Conservation (phyloP, 2,113 vertebrate species). For the Tamias sibiricus region DNA sequence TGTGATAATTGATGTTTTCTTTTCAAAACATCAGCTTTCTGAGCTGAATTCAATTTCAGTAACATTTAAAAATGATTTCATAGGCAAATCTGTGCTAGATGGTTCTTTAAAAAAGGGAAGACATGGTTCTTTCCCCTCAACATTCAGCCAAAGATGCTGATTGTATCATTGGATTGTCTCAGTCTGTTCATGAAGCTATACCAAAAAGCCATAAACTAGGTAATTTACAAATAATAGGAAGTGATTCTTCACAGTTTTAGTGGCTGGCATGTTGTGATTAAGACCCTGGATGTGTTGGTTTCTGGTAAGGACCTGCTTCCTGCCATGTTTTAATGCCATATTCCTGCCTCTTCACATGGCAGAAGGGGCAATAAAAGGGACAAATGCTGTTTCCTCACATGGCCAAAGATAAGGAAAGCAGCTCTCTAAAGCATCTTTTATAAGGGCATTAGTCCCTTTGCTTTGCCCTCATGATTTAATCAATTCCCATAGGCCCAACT, state of each 20-base stretch:
- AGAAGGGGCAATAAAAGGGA: background rate
- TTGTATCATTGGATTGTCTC: background rate
- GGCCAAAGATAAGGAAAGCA: background rate
- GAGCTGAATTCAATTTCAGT: background rate
- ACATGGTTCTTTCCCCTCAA: background rate
- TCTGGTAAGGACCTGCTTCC: background rate
- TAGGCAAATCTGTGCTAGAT: background rate
- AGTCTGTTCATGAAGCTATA: background rate
- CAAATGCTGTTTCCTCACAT: background rate
- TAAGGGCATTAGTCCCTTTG: background rate
- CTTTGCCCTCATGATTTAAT: background rate
- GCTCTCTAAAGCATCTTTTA: background rate
- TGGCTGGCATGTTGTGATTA: no score
- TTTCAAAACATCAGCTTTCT: background rate
- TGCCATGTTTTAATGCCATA: background rate
- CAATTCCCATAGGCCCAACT: background rate
- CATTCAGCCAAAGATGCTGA: background rate
- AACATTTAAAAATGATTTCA: background rate
- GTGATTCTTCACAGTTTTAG: background rate
- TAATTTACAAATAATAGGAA: background rate
- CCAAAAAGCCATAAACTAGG: background rate
- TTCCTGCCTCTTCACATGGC: background rate
- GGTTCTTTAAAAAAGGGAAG: background rate
- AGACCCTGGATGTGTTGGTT: background rate
- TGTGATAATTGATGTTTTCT: background rate